phyloP scores from a whole-genome alignment of 2,113 vertebrate species.

The Etia nguti region DNA sequence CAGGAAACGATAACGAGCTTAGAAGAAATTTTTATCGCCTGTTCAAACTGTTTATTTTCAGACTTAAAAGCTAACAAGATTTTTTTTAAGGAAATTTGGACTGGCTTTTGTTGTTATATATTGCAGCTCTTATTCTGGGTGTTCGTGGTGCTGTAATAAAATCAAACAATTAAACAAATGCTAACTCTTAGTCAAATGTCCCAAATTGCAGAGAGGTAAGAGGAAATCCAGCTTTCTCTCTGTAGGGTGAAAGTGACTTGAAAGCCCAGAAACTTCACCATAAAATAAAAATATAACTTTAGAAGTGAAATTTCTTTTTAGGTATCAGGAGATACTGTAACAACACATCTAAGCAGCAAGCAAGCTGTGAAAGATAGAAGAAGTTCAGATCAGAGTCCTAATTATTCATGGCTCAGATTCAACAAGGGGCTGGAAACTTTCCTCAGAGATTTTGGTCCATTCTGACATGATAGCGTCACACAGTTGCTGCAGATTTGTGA shows the following conservation, averaged over 20 bases:
- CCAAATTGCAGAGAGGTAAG: neutral
- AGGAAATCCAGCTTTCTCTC: neutral
- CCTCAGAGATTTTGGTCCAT: neutral
- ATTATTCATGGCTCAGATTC: neutral
- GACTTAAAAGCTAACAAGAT: neutral
- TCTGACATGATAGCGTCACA: neutral
- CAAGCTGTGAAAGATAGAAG: neutral
- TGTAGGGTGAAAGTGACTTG: neutral
- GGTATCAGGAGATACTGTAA: neutral
- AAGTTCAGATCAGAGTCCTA: neutral
- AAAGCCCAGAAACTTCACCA: neutral
- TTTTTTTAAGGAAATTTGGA: neutral
- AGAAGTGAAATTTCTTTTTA: neutral
- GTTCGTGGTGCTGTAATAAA: neutral
- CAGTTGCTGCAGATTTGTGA: neutral
- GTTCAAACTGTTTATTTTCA: constrained; percentile 36
- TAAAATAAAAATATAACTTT: neutral
- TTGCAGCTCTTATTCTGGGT: neutral
- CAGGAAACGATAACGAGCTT: constrained; percentile 35
- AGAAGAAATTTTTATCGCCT: constrained; percentile 2
- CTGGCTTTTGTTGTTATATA: neutral
- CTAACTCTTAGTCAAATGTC: neutral
- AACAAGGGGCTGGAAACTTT: neutral
- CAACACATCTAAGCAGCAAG: neutral
- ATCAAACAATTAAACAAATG: neutral